Conservation (phyloP, 2,113 vertebrate genomes). For the Notiomystis cincta region DNA sequence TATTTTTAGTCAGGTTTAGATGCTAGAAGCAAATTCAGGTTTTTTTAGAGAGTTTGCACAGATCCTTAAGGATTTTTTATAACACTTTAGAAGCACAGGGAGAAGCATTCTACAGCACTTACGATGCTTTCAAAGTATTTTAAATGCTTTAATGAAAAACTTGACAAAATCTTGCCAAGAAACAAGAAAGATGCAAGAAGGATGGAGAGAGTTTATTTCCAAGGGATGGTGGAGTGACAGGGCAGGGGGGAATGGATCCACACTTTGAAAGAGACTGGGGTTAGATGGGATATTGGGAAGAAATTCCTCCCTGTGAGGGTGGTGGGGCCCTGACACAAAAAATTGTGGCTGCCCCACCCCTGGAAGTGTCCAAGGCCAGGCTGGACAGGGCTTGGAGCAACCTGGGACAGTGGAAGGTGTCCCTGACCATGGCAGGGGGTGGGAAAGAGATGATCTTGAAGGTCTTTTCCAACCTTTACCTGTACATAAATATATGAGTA, state of each 20-base stretch:
- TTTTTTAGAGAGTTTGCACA: neutral
- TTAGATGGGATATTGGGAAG: neutral
- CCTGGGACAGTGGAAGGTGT: neutral
- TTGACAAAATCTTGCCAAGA: neutral
- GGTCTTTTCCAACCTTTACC: neutral
- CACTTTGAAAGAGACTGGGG: no score
- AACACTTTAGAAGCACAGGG: neutral
- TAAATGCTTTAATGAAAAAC: neutral
- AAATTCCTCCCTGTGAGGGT: neutral
- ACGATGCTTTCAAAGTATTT: neutral
- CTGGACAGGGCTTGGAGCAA: neutral
- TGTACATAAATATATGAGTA: rapidly evolving
- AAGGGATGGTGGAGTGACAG: neutral
- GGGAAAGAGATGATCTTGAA: neutral
- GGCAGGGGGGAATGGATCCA: neutral
- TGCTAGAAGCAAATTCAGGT: neutral
- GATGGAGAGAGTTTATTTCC: neutral
- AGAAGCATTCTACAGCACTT: neutral
- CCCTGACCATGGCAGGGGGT: neutral
- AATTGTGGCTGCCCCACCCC: neutral
- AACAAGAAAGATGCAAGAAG: neutral
- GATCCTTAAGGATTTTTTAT: slow-evolving; percentile 30
- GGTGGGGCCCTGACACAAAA: neutral
- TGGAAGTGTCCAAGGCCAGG: neutral
- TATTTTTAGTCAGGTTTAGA: slow-evolving; percentile 57